Percentiles rank a stretch among this genome's conserved stretches.
phyloP scores from a whole-genome alignment of 1,140 invertebrate genomes.

The Drosophila suzukii region DNA sequence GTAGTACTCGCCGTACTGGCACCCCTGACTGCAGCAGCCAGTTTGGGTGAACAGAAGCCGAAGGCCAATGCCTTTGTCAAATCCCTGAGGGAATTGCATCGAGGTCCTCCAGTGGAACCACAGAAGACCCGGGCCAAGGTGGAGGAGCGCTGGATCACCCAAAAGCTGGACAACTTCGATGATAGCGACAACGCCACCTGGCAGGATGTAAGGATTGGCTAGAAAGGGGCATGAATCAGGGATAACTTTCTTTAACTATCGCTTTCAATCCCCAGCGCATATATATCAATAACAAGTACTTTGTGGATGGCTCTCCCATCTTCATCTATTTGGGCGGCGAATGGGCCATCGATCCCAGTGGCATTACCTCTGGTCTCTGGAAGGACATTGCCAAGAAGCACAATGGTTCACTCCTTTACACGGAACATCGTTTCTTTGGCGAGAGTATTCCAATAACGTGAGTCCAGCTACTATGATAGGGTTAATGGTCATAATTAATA shows the following conservation, averaged over 20 bases:
- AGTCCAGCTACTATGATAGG: constrained; percentile 29
- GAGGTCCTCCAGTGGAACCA: constrained; percentile 49
- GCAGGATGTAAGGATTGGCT: constrained; percentile 85
- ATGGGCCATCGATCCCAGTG: constrained; percentile 86
- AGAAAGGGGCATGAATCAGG: not conserved
- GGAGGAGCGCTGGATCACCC: constrained; percentile 61
- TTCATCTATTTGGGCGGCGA: constrained; percentile 89
- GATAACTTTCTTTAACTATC: not conserved
- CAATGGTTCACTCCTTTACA: constrained; percentile 88
- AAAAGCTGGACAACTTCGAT: constrained; percentile 89
- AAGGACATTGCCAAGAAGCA: constrained; percentile 87
- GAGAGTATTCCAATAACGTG: constrained; percentile 90
- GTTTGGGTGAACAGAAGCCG: constrained; percentile 17
- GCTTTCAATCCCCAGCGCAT: constrained; percentile 54
- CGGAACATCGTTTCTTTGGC: constrained; percentile 94
- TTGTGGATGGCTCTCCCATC: constrained; percentile 85
- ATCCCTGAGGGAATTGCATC: constrained; percentile 41
- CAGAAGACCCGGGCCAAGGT: constrained; percentile 31
- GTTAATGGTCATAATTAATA: not conserved
- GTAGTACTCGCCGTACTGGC: constrained; percentile 34
- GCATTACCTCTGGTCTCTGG: constrained; percentile 86
- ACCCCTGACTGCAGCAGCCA: constrained; percentile 36
- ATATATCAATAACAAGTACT: constrained; percentile 88
- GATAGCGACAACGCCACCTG: constrained; percentile 87
- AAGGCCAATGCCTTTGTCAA: constrained; percentile 42